A percentile compares a stretch with the other conserved stretches of the same genome.
phyloP scores from a whole-genome alignment of 2,113 vertebrate genomes.

The Cepphus grylle region DNA sequence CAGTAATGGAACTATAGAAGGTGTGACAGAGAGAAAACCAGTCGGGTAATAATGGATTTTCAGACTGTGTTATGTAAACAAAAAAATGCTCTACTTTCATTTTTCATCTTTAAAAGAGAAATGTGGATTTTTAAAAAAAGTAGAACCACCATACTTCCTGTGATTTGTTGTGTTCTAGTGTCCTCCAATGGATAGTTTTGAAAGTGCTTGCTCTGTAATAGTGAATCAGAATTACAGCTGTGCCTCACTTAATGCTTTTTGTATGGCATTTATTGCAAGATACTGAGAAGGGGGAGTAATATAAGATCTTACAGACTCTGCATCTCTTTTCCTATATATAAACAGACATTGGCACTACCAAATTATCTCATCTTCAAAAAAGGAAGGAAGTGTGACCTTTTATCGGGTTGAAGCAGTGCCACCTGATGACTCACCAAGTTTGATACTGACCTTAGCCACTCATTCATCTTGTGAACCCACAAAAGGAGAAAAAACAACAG shows the following conservation, averaged over 20 bases:
- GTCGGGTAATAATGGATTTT: not conserved
- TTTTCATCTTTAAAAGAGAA: not conserved
- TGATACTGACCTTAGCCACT: not conserved
- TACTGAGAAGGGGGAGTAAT: not conserved
- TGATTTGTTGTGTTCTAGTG: constrained; percentile 73
- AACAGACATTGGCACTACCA: not conserved
- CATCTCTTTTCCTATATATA: not conserved
- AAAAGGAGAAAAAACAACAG: not conserved
- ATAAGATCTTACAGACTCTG: not conserved
- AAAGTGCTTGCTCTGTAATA: constrained; percentile 52
- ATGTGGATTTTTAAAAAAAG: not conserved
- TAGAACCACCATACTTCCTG: not conserved
- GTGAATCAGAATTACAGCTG: not conserved
- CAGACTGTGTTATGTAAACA: not conserved
- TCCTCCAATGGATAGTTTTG: constrained; percentile 75
- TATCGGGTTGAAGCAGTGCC: not conserved
- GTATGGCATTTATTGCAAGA: not conserved
- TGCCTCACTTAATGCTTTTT: not conserved
- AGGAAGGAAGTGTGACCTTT: not conserved
- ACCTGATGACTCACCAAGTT: not conserved
- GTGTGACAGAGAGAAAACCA: not conserved
- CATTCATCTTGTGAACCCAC: not conserved
- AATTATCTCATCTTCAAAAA: not conserved
- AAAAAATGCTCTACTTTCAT: not conserved
- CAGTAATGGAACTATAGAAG: not conserved